Evolutionary conservation across 2,888 invertebrate genomes (phyloP).

Genomic region (Apodemia arnacis): DNA sequence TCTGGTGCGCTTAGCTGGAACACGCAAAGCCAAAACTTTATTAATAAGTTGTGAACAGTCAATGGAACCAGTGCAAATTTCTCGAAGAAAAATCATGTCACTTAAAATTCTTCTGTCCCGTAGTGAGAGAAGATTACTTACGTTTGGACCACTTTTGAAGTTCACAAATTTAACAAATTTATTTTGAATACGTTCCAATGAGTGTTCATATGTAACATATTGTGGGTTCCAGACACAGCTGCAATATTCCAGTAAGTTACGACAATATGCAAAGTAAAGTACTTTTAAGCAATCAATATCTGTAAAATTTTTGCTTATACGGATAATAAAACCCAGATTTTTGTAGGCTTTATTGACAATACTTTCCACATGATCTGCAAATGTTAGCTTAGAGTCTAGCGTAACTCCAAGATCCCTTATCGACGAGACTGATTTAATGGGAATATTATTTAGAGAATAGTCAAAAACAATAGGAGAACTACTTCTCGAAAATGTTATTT

Average conservation of each 20-base stretch:
- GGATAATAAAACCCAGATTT: constrained; percentile 30
- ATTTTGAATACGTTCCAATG: neutral
- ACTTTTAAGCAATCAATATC: constrained; percentile 29
- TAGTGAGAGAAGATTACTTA: neutral
- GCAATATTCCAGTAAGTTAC: constrained; percentile 30
- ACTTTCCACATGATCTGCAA: constrained; percentile 14
- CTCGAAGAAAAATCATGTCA: neutral
- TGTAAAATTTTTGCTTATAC: constrained; percentile 27
- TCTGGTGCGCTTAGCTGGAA: neutral
- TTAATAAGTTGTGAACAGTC: neutral
- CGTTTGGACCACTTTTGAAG: neutral
- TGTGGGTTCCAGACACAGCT: constrained; percentile 26
- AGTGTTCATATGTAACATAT: constrained; percentile 8
- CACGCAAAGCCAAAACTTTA: neutral
- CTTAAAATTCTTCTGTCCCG: neutral
- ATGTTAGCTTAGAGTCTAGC: constrained; percentile 16
- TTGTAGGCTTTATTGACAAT: constrained; percentile 29
- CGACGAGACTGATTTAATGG: neutral
- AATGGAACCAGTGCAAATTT: neutral
- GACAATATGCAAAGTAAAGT: constrained; percentile 23
- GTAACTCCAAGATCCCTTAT: constrained; percentile 13
- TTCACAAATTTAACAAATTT: neutral
- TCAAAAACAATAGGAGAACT: neutral
- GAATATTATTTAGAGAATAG: neutral
- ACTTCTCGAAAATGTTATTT: constrained; percentile 11